A percentile compares a stretch with the other conserved stretches of the same genome.
These are phyloP conservation scores for Saccopteryx bilineata DNA, from an alignment of 2,113 vertebrate genomes.

Conservation along the genomic window DNA sequence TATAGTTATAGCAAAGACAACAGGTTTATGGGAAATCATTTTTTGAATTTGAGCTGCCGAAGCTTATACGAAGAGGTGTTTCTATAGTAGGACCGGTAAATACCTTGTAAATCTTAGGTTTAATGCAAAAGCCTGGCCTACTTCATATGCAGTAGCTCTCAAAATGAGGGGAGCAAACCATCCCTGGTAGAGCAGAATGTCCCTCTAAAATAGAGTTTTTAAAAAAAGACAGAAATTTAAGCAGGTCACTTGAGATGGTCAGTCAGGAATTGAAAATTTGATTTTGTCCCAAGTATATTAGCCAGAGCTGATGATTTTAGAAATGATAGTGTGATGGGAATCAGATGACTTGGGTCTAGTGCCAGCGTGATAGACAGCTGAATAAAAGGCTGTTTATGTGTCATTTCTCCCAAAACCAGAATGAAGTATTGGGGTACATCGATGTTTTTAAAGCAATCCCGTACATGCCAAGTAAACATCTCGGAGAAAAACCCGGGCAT, in stretches of 20 bases:
- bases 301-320: conserved; percentile 22
- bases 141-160: not conserved
- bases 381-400: not conserved
- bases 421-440: not conserved
- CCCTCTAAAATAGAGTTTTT: not conserved
- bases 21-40: conserved; percentile 72
- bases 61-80: conserved; percentile 43
- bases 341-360: not conserved
- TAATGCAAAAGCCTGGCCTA: conserved; percentile 28
- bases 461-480: conserved; percentile 31
- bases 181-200: not conserved
- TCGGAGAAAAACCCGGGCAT: not conserved
- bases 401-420: not conserved
- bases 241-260: not conserved
- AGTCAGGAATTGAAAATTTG: not conserved
- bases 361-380: not conserved
- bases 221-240: not conserved
- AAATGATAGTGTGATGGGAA: not conserved
- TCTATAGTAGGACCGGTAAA: not conserved
- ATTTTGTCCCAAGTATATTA: not conserved
- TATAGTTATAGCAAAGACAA: conserved; percentile 66
- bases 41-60: conserved; percentile 60
- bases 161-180: conserved; percentile 8
- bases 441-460: not conserved
- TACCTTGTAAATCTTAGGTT: conserved; percentile 61